Percentiles rank a stretch among this genome's conserved stretches.
These are phyloP conservation scores for Melinaea marsaeus DNA, from an alignment of 2,888 invertebrate species.

Conservation along the genomic window DNA sequence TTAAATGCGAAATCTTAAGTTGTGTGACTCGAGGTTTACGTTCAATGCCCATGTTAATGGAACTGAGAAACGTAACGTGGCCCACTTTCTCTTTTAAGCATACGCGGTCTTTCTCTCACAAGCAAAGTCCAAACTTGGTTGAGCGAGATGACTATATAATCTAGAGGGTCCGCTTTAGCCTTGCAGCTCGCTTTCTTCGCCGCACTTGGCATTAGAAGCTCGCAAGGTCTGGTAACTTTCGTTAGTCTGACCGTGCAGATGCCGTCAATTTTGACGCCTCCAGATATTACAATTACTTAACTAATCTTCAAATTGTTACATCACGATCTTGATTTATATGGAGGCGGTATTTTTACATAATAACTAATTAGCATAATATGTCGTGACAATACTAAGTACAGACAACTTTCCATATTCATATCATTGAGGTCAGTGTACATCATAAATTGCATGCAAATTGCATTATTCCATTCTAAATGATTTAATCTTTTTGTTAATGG, in stretches of 20 bases:
- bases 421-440: constrained; percentile 10
- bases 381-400: constrained; percentile 18
- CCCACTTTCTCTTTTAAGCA: constrained; percentile 78
- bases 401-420: constrained; percentile 11
- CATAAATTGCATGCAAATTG: constrained; percentile 15
- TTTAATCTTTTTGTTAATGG: neutral
- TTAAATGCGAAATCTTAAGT: constrained; percentile 38
- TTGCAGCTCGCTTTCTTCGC: constrained; percentile 74
- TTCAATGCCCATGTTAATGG: constrained; percentile 75
- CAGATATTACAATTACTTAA: constrained; percentile 51
- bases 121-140: constrained; percentile 38
- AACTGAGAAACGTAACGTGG: constrained; percentile 75
- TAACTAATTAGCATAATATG: constrained; percentile 24
- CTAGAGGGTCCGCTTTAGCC: constrained; percentile 58
- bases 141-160: constrained; percentile 63
- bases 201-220: constrained; percentile 74
- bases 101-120: constrained; percentile 63
- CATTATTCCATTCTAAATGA: neutral
- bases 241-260: constrained; percentile 61
- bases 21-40: constrained; percentile 68
- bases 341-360: constrained; percentile 20
- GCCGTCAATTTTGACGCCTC: constrained; percentile 39
- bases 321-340: constrained; percentile 27
- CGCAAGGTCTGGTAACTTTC: constrained; percentile 77
- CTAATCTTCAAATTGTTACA: constrained; percentile 53